These are phyloP conservation scores for Brachyptera risi DNA, from an alignment of 2,888 invertebrate species.

Conservation along the genomic window DNA sequence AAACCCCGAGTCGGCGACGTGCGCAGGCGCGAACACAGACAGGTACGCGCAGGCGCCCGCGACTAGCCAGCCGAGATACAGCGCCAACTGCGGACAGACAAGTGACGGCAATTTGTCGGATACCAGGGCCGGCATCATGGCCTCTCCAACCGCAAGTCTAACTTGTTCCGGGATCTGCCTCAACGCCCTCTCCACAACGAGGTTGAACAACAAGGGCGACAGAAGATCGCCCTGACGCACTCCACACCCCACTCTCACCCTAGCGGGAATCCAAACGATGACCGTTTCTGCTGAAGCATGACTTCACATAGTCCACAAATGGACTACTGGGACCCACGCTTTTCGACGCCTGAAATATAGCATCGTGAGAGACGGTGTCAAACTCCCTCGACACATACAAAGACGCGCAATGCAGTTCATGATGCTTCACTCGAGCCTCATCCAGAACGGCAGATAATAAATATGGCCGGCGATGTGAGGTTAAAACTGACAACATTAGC, in stretches of 20 bases:
- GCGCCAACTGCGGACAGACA: constrained; percentile 17
- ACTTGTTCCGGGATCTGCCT: background rate
- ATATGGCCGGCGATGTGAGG: too few species aligned
- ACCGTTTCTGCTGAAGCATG: background rate
- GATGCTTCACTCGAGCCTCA: background rate
- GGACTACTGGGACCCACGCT: background rate
- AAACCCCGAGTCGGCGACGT: constrained; percentile 55
- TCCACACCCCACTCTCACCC: constrained; percentile 36
- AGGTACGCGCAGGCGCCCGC: constrained; percentile 48
- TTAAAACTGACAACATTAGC: too few species aligned
- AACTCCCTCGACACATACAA: background rate
- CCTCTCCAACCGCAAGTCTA: background rate
- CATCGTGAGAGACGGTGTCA: background rate
- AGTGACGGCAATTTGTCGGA: too few species aligned
- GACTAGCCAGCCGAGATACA: constrained; percentile 52
- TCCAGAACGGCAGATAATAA: background rate
- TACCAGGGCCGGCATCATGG: background rate
- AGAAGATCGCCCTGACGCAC: constrained; percentile 46
- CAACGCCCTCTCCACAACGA: constrained; percentile 31
- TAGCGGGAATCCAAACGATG: background rate
- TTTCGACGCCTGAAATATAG: background rate
- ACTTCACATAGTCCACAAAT: background rate
- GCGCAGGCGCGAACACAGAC: constrained; percentile 59
- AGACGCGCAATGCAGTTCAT: background rate
- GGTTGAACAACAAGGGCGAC: constrained; percentile 42